Evolutionary conservation across 53 echinoderm and acorn worm species (phyloP).

Genomic region (Henricia sp.): DNA sequence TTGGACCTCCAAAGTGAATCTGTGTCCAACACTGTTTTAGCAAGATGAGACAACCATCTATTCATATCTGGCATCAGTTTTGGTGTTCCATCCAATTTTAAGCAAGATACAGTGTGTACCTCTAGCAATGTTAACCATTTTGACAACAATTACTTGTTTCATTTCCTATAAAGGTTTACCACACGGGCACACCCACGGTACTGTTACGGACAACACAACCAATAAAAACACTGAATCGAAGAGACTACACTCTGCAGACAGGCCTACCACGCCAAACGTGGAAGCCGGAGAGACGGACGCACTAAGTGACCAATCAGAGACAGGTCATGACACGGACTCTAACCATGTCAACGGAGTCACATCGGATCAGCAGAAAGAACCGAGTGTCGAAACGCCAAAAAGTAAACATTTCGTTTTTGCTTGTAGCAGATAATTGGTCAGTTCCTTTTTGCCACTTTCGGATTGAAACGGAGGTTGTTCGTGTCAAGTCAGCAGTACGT

Average conservation of each 20-base stretch:
- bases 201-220: slow-evolving; percentile 25
- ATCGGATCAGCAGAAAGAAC: not conserved
- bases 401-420: too few species aligned
- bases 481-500: too few species aligned
- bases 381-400: not conserved
- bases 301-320: not conserved
- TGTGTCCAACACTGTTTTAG: too few species aligned
- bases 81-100: too few species aligned
- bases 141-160: not conserved
- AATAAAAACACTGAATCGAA: not conserved
- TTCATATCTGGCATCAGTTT: too few species aligned
- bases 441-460: too few species aligned
- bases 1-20: too few species aligned
- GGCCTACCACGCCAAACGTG: not conserved
- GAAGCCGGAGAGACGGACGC: not conserved
- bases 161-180: slow-evolving; percentile 46
- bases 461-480: too few species aligned
- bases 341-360: not conserved
- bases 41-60: too few species aligned
- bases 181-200: slow-evolving; percentile 80
- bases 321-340: not conserved
- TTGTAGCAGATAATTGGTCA: too few species aligned
- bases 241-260: not conserved
- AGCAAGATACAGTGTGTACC: not conserved
- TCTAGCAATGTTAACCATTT: too few species aligned